These are phyloP conservation scores for Drosophila picticornis DNA, from an alignment of 2,888 invertebrate genomes.

Conservation along the genomic window DNA sequence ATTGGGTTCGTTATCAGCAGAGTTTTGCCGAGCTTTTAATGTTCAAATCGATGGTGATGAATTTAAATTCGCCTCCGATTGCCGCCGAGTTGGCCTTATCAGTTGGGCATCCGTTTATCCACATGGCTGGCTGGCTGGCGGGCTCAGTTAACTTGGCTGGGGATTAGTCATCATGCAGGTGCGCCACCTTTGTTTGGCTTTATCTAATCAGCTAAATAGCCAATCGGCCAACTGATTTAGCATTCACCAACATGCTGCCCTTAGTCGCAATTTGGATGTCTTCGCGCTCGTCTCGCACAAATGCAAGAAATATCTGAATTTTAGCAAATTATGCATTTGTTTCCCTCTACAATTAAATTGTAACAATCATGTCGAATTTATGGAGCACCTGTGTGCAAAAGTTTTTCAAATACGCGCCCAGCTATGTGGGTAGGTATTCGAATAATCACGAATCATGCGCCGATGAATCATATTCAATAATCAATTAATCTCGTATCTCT, in stretches of 20 bases:
- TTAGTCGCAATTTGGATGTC: conserved; percentile 31
- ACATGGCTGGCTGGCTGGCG: conserved; percentile 6
- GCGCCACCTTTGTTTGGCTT: conserved; percentile 22
- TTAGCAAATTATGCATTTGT: conserved; percentile 28
- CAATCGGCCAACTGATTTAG: conserved; percentile 1
- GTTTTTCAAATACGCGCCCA: conserved; percentile 78
- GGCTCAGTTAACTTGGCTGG: conserved; percentile 1
- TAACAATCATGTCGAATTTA: conserved; percentile 60
- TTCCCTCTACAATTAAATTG: neutral
- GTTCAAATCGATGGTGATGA: neutral
- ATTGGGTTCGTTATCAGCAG: conserved; percentile 25
- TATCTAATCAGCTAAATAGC: conserved; percentile 41
- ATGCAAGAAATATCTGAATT: neutral
- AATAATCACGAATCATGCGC: neutral
- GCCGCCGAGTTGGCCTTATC: conserved; percentile 17
- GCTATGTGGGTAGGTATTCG: conserved; percentile 74
- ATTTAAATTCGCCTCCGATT: conserved; percentile 3
- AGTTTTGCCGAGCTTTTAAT: conserved; percentile 3
- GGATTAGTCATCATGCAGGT: conserved; percentile 60
- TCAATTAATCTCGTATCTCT: neutral
- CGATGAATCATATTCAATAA: neutral
- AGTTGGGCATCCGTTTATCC: conserved; percentile 39
- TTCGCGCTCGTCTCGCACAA: conserved; percentile 4
- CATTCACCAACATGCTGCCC: neutral
- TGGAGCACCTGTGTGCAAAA: conserved; percentile 71